Percentiles rank a stretch among this genome's conserved stretches.
phyloP scores from a whole-genome alignment of 1,140 invertebrate genomes.

The Drosophila prosaltans region DNA sequence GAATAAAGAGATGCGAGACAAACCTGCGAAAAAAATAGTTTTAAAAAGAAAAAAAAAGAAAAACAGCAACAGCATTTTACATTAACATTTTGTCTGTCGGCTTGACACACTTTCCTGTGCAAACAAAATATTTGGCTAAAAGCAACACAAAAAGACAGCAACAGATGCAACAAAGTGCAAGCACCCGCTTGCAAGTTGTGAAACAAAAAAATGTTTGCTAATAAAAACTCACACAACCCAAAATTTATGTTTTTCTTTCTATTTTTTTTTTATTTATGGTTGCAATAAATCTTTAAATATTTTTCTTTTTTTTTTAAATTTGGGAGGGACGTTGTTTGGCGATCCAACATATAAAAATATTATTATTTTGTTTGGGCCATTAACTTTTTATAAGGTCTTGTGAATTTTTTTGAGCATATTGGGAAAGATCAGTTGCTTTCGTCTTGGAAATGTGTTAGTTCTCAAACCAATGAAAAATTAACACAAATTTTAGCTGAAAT shows the following conservation, averaged over 20 bases:
- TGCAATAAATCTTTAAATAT: conserved; percentile 1
- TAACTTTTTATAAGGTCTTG: neutral
- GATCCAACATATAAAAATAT: neutral
- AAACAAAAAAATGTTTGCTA: conserved; percentile 8
- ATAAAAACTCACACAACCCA: neutral
- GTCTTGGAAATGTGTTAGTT: too few species aligned
- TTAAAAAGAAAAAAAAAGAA: neutral
- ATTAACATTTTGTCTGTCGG: conserved; percentile 58
- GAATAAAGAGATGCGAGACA: neutral
- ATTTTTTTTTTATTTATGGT: conserved; percentile 2
- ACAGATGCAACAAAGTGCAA: conserved; percentile 40
- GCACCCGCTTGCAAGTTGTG: neutral
- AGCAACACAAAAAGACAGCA: conserved; percentile 19
- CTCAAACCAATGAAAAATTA: too few species aligned
- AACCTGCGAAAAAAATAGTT: too few species aligned
- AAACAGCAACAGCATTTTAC: conserved; percentile 55
- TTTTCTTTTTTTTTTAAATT: neutral
- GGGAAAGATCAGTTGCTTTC: too few species aligned
- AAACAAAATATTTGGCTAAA: conserved; percentile 62
- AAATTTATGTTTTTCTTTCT: conserved; percentile 9
- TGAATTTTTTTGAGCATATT: too few species aligned
- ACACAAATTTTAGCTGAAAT: too few species aligned
- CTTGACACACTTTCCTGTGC: conserved; percentile 63
- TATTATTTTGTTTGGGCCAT: neutral
- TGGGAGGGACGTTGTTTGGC: neutral